A percentile compares a stretch with the other conserved stretches of the same genome.
These are phyloP conservation scores for Campaea margaritaria DNA, from an alignment of 2,888 invertebrate genomes.

Conservation along the genomic window DNA sequence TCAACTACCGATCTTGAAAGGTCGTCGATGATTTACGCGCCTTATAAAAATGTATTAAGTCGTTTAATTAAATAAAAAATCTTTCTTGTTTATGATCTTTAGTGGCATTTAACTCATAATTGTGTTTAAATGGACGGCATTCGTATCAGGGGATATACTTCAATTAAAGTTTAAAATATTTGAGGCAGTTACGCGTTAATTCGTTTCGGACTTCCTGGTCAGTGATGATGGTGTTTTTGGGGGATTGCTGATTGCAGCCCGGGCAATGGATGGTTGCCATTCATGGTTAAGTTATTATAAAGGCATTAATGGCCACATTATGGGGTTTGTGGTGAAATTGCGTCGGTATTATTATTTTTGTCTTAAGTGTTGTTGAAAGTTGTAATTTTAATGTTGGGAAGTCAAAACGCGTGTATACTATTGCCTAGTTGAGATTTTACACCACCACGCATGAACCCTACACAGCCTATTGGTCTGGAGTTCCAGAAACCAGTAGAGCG, in stretches of 20 bases:
- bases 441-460: too few relatives aligned
- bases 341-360: constrained; percentile 23
- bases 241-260: constrained; percentile 23
- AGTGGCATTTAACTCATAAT: constrained; percentile 44
- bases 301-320: constrained; percentile 30
- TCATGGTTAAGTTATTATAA: constrained; percentile 32
- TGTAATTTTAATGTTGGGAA: too few relatives aligned
- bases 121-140: constrained; percentile 38
- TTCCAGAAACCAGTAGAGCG: too few relatives aligned
- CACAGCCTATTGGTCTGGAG: too few relatives aligned
- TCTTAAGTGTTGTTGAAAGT: constrained; percentile 25
- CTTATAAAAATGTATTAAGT: constrained; percentile 51
- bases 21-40: constrained; percentile 49
- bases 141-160: constrained; percentile 42
- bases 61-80: constrained; percentile 63
- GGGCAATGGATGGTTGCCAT: constrained; percentile 18
- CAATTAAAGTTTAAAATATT: constrained; percentile 51
- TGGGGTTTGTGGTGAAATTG: constrained; percentile 27
- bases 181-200: constrained; percentile 43
- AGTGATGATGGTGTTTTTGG: constrained; percentile 34
- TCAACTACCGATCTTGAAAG: constrained; percentile 45
- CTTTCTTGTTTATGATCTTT: constrained; percentile 42
- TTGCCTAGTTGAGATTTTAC: too few relatives aligned
- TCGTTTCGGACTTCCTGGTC: constrained; percentile 37
- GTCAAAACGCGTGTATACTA: too few relatives aligned